Conservation (phyloP, 2,888 invertebrate species). For the Terebella lapidaria region DNA sequence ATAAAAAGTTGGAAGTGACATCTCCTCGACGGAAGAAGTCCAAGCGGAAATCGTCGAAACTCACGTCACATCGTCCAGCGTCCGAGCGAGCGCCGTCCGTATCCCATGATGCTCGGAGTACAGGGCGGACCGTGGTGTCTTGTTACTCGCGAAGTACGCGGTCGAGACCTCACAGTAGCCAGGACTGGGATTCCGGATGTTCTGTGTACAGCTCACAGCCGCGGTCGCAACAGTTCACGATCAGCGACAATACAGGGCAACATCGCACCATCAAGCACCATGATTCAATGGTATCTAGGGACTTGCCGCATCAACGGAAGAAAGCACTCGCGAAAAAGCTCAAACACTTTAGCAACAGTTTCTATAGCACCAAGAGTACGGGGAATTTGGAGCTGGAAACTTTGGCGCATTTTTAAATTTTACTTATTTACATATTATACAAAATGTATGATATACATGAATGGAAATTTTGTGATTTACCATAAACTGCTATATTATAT, state of each 20-base stretch:
- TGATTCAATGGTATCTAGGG: constrained; percentile 15
- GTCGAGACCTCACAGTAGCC: neutral
- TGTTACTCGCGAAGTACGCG: neutral
- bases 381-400: constrained; percentile 21
- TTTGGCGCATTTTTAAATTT: constrained; percentile 21
- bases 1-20: neutral
- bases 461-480: too few species aligned
- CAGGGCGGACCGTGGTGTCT: neutral
- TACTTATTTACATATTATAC: neutral
- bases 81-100: too few species aligned
- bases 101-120: neutral
- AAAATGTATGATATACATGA: too few species aligned
- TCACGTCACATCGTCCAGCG: too few species aligned
- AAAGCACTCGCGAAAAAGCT: constrained; percentile 23
- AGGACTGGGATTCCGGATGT: constrained; percentile 11
- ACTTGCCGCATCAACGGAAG: constrained; percentile 18
- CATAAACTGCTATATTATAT: too few species aligned
- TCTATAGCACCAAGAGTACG: constrained; percentile 36
- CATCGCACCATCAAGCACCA: constrained; percentile 13
- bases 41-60: too few species aligned
- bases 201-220: constrained; percentile 1
- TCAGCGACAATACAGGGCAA: constrained; percentile 12
- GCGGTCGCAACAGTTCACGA: constrained; percentile 2
- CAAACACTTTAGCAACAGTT: constrained; percentile 22
- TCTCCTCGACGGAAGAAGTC: neutral